Base-by-base conservation (phyloP, 2,888 invertebrate species). In the Archaeoteleia sp. region DNA sequence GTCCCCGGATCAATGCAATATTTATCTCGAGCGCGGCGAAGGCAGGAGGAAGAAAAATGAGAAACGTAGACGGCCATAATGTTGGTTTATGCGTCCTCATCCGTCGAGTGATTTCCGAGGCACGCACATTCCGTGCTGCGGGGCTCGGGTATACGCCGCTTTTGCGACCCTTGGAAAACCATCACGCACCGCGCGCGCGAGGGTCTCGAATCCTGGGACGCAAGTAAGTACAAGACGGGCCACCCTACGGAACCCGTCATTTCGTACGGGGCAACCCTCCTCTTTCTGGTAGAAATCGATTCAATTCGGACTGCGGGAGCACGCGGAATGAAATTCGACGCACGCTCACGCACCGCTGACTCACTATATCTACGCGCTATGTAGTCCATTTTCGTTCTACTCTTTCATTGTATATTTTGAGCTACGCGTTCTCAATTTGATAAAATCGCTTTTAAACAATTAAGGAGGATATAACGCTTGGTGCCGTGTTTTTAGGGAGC, bases 281-380 rank as follows among this genome's bases (percentile, higher is more conserved):
- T 20, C 65, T 46, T 45, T 65, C 57, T 57, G 57, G 23, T 25
- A 39, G 42, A 53, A 57, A 65, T 65, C 65, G 65, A 65, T 65
- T 65, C 37, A 51, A 58, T 58, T 65, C 40, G 40, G 57, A 63
- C 63, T 51, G 29, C 29, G 29, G 29, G 29, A 29, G 8, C 29
- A 3, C 29, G 8, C 27, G 51, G 51, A 65, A 65, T 57, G 57
- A 45, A 65, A 65, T 65, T 65, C 46, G 51, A 51, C 51, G 45
- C 63, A 57, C 49, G 57, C 55, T 65, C 57, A 57, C 63, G 40
- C 65, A 53, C 15, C 57, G 46, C 46, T 65, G 53, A 65, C 45
- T 55, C 53, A 53, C 65, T 51, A 65, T 57, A 65, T 29, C 29
- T 63, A 51, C 62, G 62, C 62, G 43, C 48, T 55, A 55, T 20